Percentiles rank a stretch among this genome's conserved stretches.
These are phyloP conservation scores for Drosophila prostipennis DNA, from an alignment of 2,888 invertebrate genomes.

Conservation along the genomic window DNA sequence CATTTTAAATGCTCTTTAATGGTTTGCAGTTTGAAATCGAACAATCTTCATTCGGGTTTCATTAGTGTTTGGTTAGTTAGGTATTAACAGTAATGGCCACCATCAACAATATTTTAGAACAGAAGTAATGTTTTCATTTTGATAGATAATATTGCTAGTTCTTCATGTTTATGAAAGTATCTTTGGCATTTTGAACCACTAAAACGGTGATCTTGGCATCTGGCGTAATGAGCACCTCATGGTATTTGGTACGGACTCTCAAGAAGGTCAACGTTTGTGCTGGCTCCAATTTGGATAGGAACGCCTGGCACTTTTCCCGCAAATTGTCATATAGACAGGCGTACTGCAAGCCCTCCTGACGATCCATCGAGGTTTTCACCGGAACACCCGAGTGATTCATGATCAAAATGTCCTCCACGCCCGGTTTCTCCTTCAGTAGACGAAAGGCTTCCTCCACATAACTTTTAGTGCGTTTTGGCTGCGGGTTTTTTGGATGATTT, in stretches of 20 bases:
- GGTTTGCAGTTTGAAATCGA: no score
- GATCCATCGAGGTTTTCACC: slow-evolving; percentile 78
- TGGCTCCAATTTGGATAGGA: slow-evolving; percentile 74
- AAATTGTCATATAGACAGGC: slow-evolving; percentile 81
- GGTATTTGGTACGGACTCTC: slow-evolving; percentile 77
- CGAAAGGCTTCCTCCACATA: slow-evolving; percentile 81
- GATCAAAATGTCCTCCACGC: slow-evolving; percentile 79
- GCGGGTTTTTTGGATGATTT: not conserved
- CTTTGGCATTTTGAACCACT: slow-evolving; percentile 80
- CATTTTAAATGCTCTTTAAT: not conserved
- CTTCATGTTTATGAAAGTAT: slow-evolving; percentile 47
- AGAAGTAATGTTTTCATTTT: no score
- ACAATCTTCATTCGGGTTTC: not conserved
- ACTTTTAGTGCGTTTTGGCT: slow-evolving; percentile 77
- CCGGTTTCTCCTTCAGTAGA: slow-evolving; percentile 70
- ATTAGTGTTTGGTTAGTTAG: not conserved
- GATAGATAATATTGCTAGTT: not conserved
- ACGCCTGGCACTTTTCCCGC: slow-evolving; percentile 77
- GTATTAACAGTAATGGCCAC: not conserved
- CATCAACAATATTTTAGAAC: not conserved
- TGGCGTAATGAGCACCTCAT: slow-evolving; percentile 81
- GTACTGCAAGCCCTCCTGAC: slow-evolving; percentile 71
- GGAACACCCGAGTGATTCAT: slow-evolving; percentile 81
- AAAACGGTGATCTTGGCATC: slow-evolving; percentile 82
- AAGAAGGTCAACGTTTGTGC: slow-evolving; percentile 73